Evolutionary conservation across 2,113 vertebrate genomes (phyloP), one percentile per base, ranked within the genome.

Genomic region (Nothoprocta pentlandii): DNA sequence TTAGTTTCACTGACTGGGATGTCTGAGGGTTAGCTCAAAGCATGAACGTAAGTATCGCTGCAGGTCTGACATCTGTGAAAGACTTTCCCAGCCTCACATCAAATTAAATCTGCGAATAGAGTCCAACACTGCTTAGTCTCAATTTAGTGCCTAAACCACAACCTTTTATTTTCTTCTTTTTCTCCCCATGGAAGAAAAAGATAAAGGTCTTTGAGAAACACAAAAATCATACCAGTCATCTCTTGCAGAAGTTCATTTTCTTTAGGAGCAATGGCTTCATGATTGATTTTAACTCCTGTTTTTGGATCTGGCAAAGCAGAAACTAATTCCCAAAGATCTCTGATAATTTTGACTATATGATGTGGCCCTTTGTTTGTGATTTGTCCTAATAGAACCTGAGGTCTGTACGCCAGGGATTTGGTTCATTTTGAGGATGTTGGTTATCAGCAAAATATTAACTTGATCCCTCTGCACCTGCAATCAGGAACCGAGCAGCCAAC

Each of bases 131-230:
- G 21, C n/a, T 28, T 89, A 32, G 5, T 53, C n/a, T 89, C 62
- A 89, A 62, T 82, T 89, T 59, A 59, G 13, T 68, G 20, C 47
- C 14, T 83, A 84, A 71, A 76, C 61, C 80, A 61, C 80, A 86
- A 90, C 64, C 9, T 53, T 49, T 69, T 15, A 10, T 67, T n/a
- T 49, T 49, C 10, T 49, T 49, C 22, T 22, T 32, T 16, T 61
- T 85, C 69, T 10, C 6, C 15, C 34, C n/a, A 5, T 36, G n/a
- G 93, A 85, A 83, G 2, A 74, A 69, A 2, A 54, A 54, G n/a
- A 58, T 87, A 73, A 63, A 82, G 22, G 16, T 6, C 6, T 41
- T 92, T 94, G 71, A 85, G 63, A 91, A 87, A 78, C 9, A 89
- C 58, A 74, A 90, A 26, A 58, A 87, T 46, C 82, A 66, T 76